phyloP scores from a whole-genome alignment of 2,113 vertebrate species.

The Prietella phreatophila region DNA sequence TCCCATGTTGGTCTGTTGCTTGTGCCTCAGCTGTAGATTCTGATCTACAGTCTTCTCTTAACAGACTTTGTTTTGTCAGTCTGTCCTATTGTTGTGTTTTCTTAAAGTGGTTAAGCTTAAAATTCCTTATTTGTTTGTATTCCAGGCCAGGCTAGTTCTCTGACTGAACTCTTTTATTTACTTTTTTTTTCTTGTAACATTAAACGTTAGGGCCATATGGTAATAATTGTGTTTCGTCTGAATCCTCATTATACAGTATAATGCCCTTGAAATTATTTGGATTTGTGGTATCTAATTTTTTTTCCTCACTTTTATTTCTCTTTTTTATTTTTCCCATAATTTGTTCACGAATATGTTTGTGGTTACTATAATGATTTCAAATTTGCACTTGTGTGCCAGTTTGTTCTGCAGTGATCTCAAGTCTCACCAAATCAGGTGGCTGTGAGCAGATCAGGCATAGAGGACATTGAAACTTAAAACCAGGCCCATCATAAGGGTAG shows the following conservation, averaged over 20 bases:
- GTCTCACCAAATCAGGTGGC: not conserved
- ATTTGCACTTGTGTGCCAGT: not conserved
- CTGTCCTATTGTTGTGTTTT: constrained; percentile 67
- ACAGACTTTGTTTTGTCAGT: constrained; percentile 68
- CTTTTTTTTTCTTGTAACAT: not conserved
- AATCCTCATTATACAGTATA: not conserved
- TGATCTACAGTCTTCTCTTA: constrained; percentile 63
- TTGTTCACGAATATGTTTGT: not conserved
- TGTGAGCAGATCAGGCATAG: not conserved
- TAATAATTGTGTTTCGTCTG: constrained; percentile 2
- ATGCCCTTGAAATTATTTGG: not conserved
- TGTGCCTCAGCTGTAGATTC: constrained; percentile 70
- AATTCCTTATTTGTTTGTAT: constrained; percentile 14
- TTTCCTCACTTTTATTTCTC: not conserved
- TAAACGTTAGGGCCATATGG: not conserved
- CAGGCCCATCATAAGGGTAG: not conserved
- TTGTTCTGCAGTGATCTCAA: constrained; percentile 2
- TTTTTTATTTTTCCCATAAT: not conserved
- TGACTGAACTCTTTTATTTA: not conserved
- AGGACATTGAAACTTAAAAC: not conserved
- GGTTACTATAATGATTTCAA: not conserved
- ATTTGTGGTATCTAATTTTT: not conserved
- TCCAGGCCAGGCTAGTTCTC: constrained; percentile 3
- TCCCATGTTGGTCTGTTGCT: constrained; percentile 76
- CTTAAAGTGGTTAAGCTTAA: constrained; percentile 35